Base-by-base conservation (phyloP, 2,797 vertebrate genomes). In the Ambastaia sidthimunki region DNA sequence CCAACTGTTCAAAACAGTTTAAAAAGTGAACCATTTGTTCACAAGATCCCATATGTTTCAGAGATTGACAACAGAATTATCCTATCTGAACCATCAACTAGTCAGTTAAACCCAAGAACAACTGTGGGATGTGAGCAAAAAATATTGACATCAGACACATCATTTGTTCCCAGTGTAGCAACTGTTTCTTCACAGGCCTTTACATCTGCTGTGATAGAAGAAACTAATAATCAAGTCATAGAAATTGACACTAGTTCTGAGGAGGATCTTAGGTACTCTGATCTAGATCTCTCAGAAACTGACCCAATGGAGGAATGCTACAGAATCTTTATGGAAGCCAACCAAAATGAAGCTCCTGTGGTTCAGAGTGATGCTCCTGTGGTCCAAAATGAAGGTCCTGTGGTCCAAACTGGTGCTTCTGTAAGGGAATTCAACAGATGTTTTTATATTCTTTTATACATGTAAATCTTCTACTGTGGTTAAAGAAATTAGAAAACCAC, bases 241-340 rank as follows among this genome's bases (percentile, higher is more conserved):
- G 11, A 84, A 4, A 81, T 91, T 50, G 67, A 76, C 15, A 90
- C 91, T 10, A 91, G 87, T 82, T 89, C 91, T 4, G 92, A 91
- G 0, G 91, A 87, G 52, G 87, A 89, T 71, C 86, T 89, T 12
- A 81, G 76, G 41, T 89, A 89, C 76, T 92, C 90, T 3, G 90
- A 89, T 0, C 12, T 91, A 25, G 92, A 91, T 0, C 7, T 88
- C 66, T 95, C 93, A 0, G 93, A 95, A 73, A 93, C 91, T 10
- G 93, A 94, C 82, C 88, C 93, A 3, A 88, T 92, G 88, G 94
- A 96, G 74, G 94, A 96, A 78, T 94, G 94, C 83, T 91, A 92
- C 86, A 87, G 79, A 74, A 95, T 95, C 86, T 96, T 95, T 84
- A 92, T 95, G 93, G 94, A 95, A 86, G 91, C 88, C 3, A 92